A percentile compares a stretch with the other conserved stretches of the same genome.
Evolutionary conservation across 1,140 invertebrate species (phyloP).

Genomic region (Hyposmocoma kahamanoa): DNA sequence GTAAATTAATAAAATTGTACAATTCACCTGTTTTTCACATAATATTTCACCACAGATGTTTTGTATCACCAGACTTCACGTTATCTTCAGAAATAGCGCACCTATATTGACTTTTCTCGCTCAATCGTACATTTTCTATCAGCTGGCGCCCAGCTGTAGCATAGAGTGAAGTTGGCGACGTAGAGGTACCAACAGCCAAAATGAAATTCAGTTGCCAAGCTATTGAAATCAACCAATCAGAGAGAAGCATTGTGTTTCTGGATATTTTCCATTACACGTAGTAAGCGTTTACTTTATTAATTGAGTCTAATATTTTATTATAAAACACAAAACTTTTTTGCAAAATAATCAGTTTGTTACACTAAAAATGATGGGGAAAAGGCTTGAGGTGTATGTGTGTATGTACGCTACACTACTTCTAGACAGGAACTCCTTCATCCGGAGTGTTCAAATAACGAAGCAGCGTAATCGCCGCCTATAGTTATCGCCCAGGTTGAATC

Average conservation of each 20-base stretch:
- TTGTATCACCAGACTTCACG: too few species aligned
- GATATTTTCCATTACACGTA: slow-evolving; percentile 24
- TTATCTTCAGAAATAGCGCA: slow-evolving; percentile 33
- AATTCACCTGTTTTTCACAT: slow-evolving; percentile 28
- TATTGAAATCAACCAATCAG: slow-evolving; percentile 31
- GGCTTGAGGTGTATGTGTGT: too few species aligned
- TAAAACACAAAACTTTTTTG: too few species aligned
- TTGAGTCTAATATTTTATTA: too few species aligned
- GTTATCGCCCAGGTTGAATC: too few species aligned
- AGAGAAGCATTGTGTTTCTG: slow-evolving; percentile 19
- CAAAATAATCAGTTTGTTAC: too few species aligned
- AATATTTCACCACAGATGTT: slow-evolving; percentile 26
- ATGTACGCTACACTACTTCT: too few species aligned
- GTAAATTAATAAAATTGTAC: slow-evolving; percentile 5
- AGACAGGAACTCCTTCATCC: too few species aligned
- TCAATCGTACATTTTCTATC: slow-evolving; percentile 58
- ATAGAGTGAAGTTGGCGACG: slow-evolving; percentile 40
- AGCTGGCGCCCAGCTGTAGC: slow-evolving; percentile 67
- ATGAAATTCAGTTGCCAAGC: slow-evolving; percentile 19
- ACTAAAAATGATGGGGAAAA: too few species aligned
- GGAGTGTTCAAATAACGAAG: too few species aligned
- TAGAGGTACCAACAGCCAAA: slow-evolving; percentile 34
- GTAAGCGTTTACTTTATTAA: too few species aligned
- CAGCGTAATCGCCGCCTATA: too few species aligned
- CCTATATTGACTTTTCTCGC: slow-evolving; percentile 55